Evolutionary conservation across 2,888 invertebrate genomes (phyloP).

Genomic region (Drosophila setosimentum): DNA sequence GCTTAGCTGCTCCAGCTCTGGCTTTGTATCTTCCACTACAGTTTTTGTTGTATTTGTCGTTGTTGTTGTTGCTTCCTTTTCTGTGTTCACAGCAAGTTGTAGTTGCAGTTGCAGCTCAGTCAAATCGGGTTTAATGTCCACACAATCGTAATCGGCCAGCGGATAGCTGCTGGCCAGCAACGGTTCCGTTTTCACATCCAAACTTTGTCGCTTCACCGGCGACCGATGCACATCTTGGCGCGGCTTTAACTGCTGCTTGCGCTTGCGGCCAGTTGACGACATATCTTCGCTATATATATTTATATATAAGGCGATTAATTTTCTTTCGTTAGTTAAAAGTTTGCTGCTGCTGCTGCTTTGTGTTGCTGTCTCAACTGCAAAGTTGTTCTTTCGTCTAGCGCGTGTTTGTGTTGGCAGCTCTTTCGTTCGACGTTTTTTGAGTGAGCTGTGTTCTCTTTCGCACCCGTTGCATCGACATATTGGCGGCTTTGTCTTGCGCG

Average conservation of each 20-base stretch:
- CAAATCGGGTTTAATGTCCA: constrained; percentile 64
- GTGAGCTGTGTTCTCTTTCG: constrained; percentile 67
- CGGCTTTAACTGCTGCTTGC: constrained; percentile 63
- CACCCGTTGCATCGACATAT: constrained; percentile 33
- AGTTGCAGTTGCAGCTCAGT: constrained; percentile 64
- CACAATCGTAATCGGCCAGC: constrained; percentile 62
- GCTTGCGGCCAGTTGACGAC: constrained; percentile 62
- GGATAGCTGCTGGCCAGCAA: constrained; percentile 45
- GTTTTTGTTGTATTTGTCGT: background rate
- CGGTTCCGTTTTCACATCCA: constrained; percentile 56
- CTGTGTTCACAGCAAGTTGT: constrained; percentile 36
- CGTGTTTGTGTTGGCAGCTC: constrained; percentile 69
- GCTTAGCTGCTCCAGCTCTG: constrained; percentile 63
- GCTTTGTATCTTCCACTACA: constrained; percentile 20
- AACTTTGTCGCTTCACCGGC: constrained; percentile 57
- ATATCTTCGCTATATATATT: constrained; percentile 21
- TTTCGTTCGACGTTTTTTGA: constrained; percentile 46
- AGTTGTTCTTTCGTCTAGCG: constrained; percentile 45
- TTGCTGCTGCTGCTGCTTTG: constrained; percentile 9
- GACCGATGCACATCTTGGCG: constrained; percentile 60
- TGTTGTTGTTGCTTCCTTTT: constrained; percentile 7
- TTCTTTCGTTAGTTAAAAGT: constrained; percentile 23
- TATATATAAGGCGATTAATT: constrained; percentile 1
- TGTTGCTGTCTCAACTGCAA: constrained; percentile 30
- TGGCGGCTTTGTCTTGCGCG: constrained; percentile 50